Evolutionary conservation across 1,140 invertebrate genomes (phyloP).

Genomic region (Drosophila pseudoananassae): DNA sequence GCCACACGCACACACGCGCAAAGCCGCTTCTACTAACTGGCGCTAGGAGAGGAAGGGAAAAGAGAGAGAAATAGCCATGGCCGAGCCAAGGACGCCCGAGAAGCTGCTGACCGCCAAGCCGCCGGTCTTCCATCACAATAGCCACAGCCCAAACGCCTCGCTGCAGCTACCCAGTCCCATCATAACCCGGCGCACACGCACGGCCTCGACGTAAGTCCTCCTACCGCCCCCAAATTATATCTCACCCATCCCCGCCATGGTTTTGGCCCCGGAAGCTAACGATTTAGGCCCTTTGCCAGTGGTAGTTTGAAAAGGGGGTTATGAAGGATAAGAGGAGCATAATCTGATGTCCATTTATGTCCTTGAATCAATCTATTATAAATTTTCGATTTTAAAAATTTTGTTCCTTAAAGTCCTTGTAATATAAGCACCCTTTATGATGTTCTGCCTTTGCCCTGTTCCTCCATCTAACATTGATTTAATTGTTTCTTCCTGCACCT

Average conservation of each 20-base stretch:
- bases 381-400: no score
- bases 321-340: not conserved
- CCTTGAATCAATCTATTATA: no score
- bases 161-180: constrained; percentile 90
- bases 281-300: not conserved
- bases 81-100: constrained; percentile 75
- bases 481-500: constrained; percentile 64
- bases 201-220: constrained; percentile 89
- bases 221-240: not conserved
- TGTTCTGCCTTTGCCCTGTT: not conserved
- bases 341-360: no score
- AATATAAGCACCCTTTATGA: constrained; percentile 2
- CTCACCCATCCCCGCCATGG: not conserved
- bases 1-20: constrained; percentile 22
- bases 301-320: not conserved
- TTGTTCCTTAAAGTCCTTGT: not conserved
- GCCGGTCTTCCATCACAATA: constrained; percentile 70
- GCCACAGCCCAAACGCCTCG: constrained; percentile 83
- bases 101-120: constrained; percentile 75
- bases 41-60: constrained; percentile 1
- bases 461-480: constrained; percentile 64
- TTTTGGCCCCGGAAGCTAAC: not conserved
- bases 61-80: constrained; percentile 45
- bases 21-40: constrained; percentile 31
- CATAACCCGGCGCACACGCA: constrained; percentile 90